A percentile compares a stretch with the other conserved stretches of the same genome.
phyloP scores from a whole-genome alignment of 2,888 invertebrate species.

The Conomelus anceps region DNA sequence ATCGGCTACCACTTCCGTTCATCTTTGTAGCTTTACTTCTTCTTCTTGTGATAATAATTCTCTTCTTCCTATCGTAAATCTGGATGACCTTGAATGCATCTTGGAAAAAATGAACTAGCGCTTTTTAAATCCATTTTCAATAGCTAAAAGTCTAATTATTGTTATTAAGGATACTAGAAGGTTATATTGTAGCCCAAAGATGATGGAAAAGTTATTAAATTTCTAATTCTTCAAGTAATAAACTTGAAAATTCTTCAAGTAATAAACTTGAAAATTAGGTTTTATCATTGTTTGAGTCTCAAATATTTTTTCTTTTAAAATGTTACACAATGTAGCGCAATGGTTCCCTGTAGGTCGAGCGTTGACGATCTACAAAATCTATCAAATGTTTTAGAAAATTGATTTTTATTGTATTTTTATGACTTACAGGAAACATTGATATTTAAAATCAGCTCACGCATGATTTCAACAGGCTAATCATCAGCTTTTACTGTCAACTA shows the following conservation, averaged over 20 bases:
- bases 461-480: too few relatives aligned
- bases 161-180: background rate
- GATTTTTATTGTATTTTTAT: too few relatives aligned
- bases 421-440: too few relatives aligned
- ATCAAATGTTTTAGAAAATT: too few relatives aligned
- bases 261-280: background rate
- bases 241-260: background rate
- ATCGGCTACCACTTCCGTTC: background rate
- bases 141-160: background rate
- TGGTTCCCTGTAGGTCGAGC: too few relatives aligned
- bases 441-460: too few relatives aligned
- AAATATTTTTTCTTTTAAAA: too few relatives aligned
- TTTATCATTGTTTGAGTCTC: background rate
- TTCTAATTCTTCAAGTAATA: background rate
- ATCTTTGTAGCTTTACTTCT: background rate
- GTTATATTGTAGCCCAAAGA: too few relatives aligned
- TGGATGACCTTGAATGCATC: background rate
- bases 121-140: background rate
- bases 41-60: background rate
- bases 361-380: too few relatives aligned
- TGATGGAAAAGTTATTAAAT: background rate
- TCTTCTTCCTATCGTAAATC: background rate
- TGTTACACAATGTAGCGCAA: too few relatives aligned
- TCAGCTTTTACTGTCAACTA: too few relatives aligned
- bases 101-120: background rate